Evolutionary conservation across 64 coral and sea anemone species (phyloP), one percentile per base, ranked within the genome.

Genomic region (Actinia equina): DNA sequence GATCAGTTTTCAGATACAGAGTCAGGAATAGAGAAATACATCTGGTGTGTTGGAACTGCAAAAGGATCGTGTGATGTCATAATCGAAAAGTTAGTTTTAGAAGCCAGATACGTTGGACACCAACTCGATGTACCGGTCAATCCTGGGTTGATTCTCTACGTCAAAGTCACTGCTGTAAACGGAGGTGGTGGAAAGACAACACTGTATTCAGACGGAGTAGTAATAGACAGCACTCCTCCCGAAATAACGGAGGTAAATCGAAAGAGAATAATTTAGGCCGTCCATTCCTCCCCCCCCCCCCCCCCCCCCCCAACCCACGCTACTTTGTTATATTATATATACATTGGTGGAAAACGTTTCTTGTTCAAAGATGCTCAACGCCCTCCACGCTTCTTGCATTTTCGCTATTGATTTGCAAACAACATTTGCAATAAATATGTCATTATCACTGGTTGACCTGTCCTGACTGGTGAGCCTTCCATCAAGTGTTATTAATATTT

Each of bases 11-110:
- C 37, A 1, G 96, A 98, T 82, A 42, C 81, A 37, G 96, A 98
- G 44, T 90, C 93, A 30, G 93, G 83, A 20, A 67, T 98, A 7
- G 77, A 71, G 17, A 94, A 88, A 26, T 98, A 95, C 30, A 69
- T 89, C 67, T 98, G 90, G 89, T 98, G 96, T 65, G 88, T 44
- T 74, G 96, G 96, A 22, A 90, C 96, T 49, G 84, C 42, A 64
- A 56, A 61, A 86, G 93, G 88, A 53, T 89, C 76, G 25, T 96
- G 94, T 85, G 94, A 96, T 80, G 88, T 96, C 27, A 87, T 96
- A 20, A 44, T n/a, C 0, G 88, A 90, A 84, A 93, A 61, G 9
- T 46, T 84, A 27, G 80, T 84, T 25, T 46, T 78, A 10, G 91
- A 84, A 42, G 27, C 30, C 26, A 91, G 27, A 17, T 79, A 19